Evolutionary conservation across 1,140 invertebrate genomes (phyloP), one percentile per base, ranked within the genome.

Genomic region (Drosophila biarmipes): DNA sequence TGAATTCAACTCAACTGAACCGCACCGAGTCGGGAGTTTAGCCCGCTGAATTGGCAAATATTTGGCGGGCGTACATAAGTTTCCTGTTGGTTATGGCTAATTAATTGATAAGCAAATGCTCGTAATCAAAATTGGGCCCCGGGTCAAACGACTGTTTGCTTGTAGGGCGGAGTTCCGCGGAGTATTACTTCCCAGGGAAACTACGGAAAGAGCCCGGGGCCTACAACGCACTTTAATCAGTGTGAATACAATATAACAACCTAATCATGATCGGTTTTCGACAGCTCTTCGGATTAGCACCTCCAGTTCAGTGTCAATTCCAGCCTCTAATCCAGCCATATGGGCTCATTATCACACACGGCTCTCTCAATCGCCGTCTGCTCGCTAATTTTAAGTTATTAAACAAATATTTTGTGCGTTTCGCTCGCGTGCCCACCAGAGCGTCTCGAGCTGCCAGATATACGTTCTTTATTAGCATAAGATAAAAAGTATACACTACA

Each of bases 381-480:
- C 19, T 53, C 31, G 48, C 46, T 67, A 67, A 66, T 76, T 61
- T 75, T 34, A 69, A 53, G 45, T 51, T 76, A 66, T 45, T 66
- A 74, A 51, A 66, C 72, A 75, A 75, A 75, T 51, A 57, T 75
- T 75, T 52, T 56, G 24, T 29, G 17, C 42, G 27, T 17, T 19
- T 53, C 49, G 35, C 56, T 73, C 71, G 69, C 72, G 53, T 61
- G 58, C 35, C 29, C n/a, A 42, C 35, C 64, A 80, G 64, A 76
- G 80, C 42, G 49, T 61, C 35, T 61, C 40, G 45, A 37, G 57
- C 54, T 48, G 8, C 45, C 35, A 63, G 58, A 62, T 63, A 73
- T 87, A 78, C 82, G 74, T 87, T 87, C 81, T 86, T 72, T 86
- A 82, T 86, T 87, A 86, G 74, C 82, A 82, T 78, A 87, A 86